Conservation (phyloP, 1,140 invertebrate genomes). For the Pseudomyrmex concolor region DNA sequence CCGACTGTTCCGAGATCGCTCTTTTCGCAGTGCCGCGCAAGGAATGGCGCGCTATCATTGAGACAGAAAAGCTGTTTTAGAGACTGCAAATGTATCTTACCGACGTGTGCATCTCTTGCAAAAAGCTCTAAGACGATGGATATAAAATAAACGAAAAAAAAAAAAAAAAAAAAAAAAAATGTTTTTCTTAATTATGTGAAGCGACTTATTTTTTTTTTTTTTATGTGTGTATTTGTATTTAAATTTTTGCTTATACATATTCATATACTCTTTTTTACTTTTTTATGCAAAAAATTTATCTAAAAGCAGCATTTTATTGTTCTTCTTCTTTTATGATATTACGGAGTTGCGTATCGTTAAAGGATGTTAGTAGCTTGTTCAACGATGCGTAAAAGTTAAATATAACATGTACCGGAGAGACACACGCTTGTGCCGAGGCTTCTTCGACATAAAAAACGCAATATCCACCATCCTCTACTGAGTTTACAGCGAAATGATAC, state of each 20-base stretch:
- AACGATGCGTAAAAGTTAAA: slow-evolving; percentile 41
- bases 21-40: background rate
- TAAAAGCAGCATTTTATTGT: background rate
- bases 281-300: background rate
- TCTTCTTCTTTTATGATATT: background rate
- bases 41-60: background rate
- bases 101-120: background rate
- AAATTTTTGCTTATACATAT: background rate
- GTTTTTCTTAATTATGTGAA: no score
- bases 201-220: background rate
- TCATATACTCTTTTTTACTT: background rate
- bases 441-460: slow-evolving; percentile 22
- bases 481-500: background rate
- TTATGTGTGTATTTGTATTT: background rate
- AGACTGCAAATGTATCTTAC: background rate
- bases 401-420: slow-evolving; percentile 15
- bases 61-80: background rate
- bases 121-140: background rate
- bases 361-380: slow-evolving; percentile 9
- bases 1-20: background rate
- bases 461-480: background rate
- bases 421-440: background rate
- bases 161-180: no score
- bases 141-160: background rate
- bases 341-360: background rate